These are phyloP conservation scores for Alloscopus bannaensis DNA, from an alignment of 2,888 invertebrate species.

Conservation along the genomic window DNA sequence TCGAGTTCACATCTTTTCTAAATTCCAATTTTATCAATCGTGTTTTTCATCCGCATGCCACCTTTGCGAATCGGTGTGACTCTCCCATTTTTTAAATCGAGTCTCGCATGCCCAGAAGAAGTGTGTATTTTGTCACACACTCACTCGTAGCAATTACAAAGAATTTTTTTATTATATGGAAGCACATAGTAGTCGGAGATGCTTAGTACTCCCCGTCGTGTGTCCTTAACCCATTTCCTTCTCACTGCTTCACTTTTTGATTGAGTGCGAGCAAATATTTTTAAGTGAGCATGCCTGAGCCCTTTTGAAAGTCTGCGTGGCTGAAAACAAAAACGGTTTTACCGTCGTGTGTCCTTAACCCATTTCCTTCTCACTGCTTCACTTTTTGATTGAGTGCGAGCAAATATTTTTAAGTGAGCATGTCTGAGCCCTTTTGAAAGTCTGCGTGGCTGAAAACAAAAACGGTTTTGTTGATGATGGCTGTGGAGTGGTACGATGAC, in stretches of 20 bases:
- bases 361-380: background rate
- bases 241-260: slow-evolving; percentile 28
- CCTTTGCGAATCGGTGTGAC: background rate
- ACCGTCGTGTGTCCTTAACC: background rate
- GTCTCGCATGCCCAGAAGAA: background rate
- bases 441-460: too few species aligned
- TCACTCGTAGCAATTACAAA: background rate
- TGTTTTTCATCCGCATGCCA: background rate
- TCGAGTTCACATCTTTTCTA: too few species aligned
- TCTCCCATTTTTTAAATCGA: background rate
- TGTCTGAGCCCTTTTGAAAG: too few species aligned
- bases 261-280: slow-evolving; percentile 46
- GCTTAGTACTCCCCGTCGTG: too few species aligned
- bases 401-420: background rate
- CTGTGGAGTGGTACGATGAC: too few species aligned
- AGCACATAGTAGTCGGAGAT: too few species aligned
- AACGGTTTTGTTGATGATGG: too few species aligned
- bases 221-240: slow-evolving; percentile 62
- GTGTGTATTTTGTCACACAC: background rate
- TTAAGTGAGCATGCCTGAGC: slow-evolving; percentile 30
- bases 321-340: background rate
- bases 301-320: background rate
- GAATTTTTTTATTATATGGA: slow-evolving; percentile 1
- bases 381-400: background rate
- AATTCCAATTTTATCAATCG: too few species aligned